phyloP scores from a whole-genome alignment of 2,113 vertebrate genomes.

The Xerus inauris region DNA sequence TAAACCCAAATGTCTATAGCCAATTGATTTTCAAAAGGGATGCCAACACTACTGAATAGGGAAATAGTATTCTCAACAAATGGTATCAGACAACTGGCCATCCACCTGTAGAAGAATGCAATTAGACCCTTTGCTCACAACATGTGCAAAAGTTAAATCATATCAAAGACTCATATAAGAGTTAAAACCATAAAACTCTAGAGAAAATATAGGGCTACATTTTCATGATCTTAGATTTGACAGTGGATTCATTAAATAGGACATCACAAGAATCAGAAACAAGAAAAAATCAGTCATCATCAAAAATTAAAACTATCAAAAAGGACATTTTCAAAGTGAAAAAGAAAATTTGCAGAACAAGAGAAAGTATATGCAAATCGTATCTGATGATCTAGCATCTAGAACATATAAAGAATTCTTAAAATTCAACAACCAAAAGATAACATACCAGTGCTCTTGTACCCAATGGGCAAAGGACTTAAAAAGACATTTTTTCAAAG shows the following conservation, averaged over 20 bases:
- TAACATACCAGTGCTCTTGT: background rate
- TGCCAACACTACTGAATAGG: background rate
- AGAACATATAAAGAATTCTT: background rate
- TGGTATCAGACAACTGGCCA: background rate
- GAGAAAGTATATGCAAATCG: background rate
- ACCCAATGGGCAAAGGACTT: background rate
- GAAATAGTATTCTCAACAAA: background rate
- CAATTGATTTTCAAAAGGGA: background rate
- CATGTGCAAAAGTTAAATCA: background rate
- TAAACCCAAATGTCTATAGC: background rate
- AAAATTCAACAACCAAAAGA: background rate
- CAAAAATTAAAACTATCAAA: conserved; percentile 2
- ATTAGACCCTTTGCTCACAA: background rate
- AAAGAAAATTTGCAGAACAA: background rate
- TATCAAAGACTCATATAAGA: background rate
- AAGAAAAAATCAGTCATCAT: background rate
- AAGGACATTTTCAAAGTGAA: background rate
- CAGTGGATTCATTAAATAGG: background rate
- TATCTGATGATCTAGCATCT: background rate
- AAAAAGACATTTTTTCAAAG: background rate
- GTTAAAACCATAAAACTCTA: background rate
- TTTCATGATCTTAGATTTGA: background rate
- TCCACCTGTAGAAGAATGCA: background rate
- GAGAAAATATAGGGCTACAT: background rate
- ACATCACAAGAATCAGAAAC: background rate